phyloP scores from a whole-genome alignment of 2,797 vertebrate species.

The Helicolenus hilgendorfi region DNA sequence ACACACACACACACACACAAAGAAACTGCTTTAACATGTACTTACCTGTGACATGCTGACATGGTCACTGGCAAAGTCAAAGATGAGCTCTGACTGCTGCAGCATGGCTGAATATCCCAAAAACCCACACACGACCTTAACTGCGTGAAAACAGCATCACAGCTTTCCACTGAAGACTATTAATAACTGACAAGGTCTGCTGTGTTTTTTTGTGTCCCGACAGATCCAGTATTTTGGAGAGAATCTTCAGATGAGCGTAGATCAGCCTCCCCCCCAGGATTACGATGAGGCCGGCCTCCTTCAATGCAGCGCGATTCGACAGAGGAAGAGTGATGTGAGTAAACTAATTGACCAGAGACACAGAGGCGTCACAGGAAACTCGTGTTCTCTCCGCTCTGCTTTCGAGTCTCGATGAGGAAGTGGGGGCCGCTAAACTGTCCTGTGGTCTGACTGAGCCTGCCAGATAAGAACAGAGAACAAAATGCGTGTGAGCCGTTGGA shows the following conservation, averaged over 20 bases:
- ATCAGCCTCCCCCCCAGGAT: conserved; percentile 1
- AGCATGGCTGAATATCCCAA: conserved; percentile 93
- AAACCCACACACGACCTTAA: conserved; percentile 58
- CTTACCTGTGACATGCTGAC: conserved; percentile 95
- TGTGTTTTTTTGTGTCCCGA: conserved; percentile 7
- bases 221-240: neutral
- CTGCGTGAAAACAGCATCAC: conserved; percentile 59
- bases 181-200: neutral
- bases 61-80: conserved; percentile 96
- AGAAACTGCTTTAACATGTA: neutral
- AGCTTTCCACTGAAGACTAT: conserved; percentile 1
- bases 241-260: neutral
- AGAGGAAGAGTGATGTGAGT: conserved; percentile 56
- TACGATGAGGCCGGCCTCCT: neutral
- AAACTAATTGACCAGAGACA: conserved; percentile 76
- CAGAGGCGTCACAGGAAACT: conserved; percentile 84
- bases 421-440: conserved; percentile 77
- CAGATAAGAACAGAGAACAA: conserved; percentile 51
- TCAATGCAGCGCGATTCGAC: conserved; percentile 25
- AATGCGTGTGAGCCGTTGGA: conserved; percentile 3
- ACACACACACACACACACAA: neutral
- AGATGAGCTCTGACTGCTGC: conserved; percentile 95
- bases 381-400: conserved; percentile 60
- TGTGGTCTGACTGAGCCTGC: conserved; percentile 78
- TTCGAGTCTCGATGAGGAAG: conserved; percentile 81